Evolutionary conservation across 2,797 vertebrate genomes (phyloP), one percentile per base, ranked within the genome.

Genomic region (Phalanger gymnotis): DNA sequence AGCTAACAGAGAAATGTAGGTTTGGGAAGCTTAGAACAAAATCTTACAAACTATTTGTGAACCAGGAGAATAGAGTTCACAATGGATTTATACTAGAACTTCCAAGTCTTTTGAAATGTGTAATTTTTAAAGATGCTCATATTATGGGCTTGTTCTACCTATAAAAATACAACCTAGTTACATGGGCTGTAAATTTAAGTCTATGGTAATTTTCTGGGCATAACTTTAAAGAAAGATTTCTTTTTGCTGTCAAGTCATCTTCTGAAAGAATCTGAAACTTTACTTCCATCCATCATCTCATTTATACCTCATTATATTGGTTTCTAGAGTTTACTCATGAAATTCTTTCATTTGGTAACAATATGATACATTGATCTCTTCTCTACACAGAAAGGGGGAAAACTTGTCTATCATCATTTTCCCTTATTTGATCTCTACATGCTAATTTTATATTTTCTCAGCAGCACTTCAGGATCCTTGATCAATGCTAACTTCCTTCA

Each of bases 181-280:
- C 54, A 91, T 9, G 58, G 19, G 93, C 89, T 47, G 22, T 13
- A 92, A 51, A 90, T 53, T 90, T 87, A 93, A 89, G 5, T 31
- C 81, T 40, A 19, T 91, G 53, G 90, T 96, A 92, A 92, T 81
- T 89, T 53, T 94, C 14, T 92, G 66, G 12, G 40, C 90, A 53
- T 95, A 31, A 28, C 90, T 93, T 93, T 91, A 93, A 94, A 95
- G 56, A 94, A 95, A 87, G 28, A 94, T 56, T 95, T 96, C n/a
- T 56, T 95, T 93, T n/a, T 90, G 5, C 66, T 47, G 61, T 95
- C n/a, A 93, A 90, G 40, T n/a, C 58, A 87, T 90, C 58, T 96
- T 11, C 53, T 93, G 73, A 53, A 56, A 5, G 66, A 40, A 28
- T 31, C 34, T 92, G 87, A 40, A 61, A 55, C 22, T 51, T 14